Percentiles rank a stretch among this genome's conserved stretches.
Conservation (phyloP, 1,140 invertebrate species). For the Euglossa dilemma region DNA sequence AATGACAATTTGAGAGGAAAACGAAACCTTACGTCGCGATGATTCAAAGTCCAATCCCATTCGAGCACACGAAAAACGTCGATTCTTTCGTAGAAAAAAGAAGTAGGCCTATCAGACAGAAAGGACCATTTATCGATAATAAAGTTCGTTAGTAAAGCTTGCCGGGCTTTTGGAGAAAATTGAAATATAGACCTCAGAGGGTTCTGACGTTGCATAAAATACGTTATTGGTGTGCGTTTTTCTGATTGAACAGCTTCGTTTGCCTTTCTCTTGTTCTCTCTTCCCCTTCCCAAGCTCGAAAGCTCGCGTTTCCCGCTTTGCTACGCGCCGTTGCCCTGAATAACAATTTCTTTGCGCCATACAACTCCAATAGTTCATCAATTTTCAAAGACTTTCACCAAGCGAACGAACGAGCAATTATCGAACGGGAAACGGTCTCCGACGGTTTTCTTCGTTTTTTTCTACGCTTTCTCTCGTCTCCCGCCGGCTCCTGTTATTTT, state of each 20-base stretch:
- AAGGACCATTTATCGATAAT: neutral
- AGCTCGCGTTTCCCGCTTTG: neutral
- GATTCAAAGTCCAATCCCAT: neutral
- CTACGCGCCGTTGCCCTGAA: neutral
- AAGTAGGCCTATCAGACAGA: no score
- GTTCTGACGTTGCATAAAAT: neutral
- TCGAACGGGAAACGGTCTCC: neutral
- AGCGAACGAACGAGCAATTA: neutral
- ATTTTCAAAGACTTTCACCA: neutral
- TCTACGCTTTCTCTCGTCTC: neutral
- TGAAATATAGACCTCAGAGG: neutral
- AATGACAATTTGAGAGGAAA: no score
- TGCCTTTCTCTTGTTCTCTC: neutral
- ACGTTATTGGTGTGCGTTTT: neutral
- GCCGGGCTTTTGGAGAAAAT: neutral
- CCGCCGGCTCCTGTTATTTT: neutral
- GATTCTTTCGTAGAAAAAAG: neutral
- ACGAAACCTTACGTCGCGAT: neutral
- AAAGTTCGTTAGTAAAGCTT: constrained; percentile 9
- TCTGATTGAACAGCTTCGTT: constrained; percentile 2
- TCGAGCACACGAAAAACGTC: no score
- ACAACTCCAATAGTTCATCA: no score
- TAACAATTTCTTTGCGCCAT: neutral
- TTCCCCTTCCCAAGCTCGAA: accelerated
- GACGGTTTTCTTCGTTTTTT: neutral